A percentile compares a stretch with the other conserved stretches of the same genome.
These are phyloP conservation scores for Temnothorax nylanderi DNA, from an alignment of 1,140 invertebrate genomes.

Conservation along the genomic window DNA sequence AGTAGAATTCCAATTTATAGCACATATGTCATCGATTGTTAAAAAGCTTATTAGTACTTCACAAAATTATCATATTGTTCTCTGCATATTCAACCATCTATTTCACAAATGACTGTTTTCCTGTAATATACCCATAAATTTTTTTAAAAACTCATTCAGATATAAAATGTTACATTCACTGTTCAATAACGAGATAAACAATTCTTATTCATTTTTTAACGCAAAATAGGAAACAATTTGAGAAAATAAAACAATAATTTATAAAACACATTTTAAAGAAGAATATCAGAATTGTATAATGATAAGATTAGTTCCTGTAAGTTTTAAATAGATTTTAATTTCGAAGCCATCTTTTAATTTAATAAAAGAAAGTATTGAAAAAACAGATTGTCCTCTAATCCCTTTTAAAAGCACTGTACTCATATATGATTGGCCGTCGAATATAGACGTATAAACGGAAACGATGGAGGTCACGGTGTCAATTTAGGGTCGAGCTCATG, in stretches of 20 bases:
- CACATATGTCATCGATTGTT: constrained; percentile 47
- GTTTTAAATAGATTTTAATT: neutral
- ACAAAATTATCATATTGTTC: constrained; percentile 1
- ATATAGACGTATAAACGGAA: constrained; percentile 23
- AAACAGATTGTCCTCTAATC: neutral
- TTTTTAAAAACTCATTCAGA: neutral
- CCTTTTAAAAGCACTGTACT: neutral
- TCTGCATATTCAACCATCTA: neutral
- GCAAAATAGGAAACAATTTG: neutral
- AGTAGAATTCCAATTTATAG: constrained; percentile 25
- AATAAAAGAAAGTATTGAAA: neutral
- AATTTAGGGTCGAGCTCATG: constrained; percentile 65
- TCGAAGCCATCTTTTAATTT: neutral
- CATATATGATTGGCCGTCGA: constrained; percentile 9
- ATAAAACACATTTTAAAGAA: neutral
- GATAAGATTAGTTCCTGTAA: neutral
- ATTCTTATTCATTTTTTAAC: neutral
- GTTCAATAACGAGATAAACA: neutral
- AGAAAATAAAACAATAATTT: neutral
- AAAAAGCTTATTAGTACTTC: constrained; percentile 23
- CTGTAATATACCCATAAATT: neutral
- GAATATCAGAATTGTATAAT: neutral
- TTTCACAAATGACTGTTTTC: neutral
- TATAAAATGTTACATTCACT: neutral
- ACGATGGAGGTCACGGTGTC: constrained; percentile 71